Base-by-base conservation (phyloP, 2,888 invertebrate genomes). In the Pheosia gnoma region DNA sequence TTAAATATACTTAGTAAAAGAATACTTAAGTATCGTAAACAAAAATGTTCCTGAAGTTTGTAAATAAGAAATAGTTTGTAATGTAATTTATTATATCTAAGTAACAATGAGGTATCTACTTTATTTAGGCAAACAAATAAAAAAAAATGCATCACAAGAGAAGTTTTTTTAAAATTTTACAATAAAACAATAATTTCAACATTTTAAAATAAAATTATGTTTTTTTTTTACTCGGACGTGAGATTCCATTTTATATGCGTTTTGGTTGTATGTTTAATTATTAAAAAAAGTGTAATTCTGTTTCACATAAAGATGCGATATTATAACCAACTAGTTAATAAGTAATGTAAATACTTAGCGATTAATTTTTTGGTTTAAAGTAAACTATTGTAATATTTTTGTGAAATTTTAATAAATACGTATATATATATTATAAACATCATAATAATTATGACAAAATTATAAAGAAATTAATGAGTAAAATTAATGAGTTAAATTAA, bases 301-400 rank as follows among this genome's bases (percentile, higher is more conserved):
- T 56, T 56, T 41, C 13, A 63, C 58, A 59, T 60, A 65, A 68
- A 63, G 82, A 86, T 86, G 85, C 87, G 85, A 87, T 85, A 71
- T 56, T 52, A 63, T 85, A 87, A 87, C 87, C 87, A 87, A 87
- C 75, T 84, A 85, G 78, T 61, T 63, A 57, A 8, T 77, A 76
- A 75, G 67, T 39, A 25, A 25, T 25, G 25, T 25, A 25, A 25
- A 25, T 25, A 25, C 25, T 25, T 25, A 25, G 25, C 25, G 25
- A n/a, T n/a, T n/a, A n/a, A n/a, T 51, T 51, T 45, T 38, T 61
- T 47, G 60, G 39, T 36, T 58, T 62, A 13, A 49, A 49, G 4
- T 49, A 56, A 64, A 45, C 45, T 59, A 43, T 43, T 43, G 43
- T 43, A 43, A 9, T 43, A 39, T 39, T 39, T 6, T 3, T 39